Conservation (phyloP, 1,140 invertebrate genomes). For the Acromyrmex heyeri region DNA sequence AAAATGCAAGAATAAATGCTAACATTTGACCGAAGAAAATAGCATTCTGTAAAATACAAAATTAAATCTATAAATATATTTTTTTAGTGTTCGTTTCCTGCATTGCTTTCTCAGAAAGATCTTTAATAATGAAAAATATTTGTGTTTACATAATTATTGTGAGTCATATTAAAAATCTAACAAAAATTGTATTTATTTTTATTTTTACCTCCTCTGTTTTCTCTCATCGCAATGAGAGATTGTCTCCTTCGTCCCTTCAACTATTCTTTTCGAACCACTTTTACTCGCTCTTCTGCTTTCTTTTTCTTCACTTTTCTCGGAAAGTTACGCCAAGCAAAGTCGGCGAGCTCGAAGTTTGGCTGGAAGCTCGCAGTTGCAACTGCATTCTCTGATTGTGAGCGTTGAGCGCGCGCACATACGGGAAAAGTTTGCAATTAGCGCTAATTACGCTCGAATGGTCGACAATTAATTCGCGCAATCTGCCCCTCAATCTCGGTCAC, state of each 20-base stretch:
- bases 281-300: conserved; percentile 40
- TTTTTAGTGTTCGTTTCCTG: conserved; percentile 9
- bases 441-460: conserved; percentile 65
- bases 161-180: conserved; percentile 30
- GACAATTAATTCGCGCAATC: conserved; percentile 64
- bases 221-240: conserved; percentile 38
- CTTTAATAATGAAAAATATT: conserved; percentile 12
- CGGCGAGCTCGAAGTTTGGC: conserved; percentile 37
- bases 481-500: conserved; percentile 58
- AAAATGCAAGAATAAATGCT: neutral
- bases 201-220: conserved; percentile 16
- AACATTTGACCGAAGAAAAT: neutral
- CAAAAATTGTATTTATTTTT: conserved; percentile 54
- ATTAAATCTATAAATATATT: conserved; percentile 19
- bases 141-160: conserved; percentile 59
- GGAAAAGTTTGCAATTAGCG: conserved; percentile 63
- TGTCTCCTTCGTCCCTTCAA: neutral
- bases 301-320: conserved; percentile 46
- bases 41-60: neutral
- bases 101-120: neutral
- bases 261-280: conserved; percentile 16
- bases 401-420: conserved; percentile 45
- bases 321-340: conserved; percentile 57
- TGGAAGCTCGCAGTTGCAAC: conserved; percentile 52
- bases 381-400: conserved; percentile 59